Evolutionary conservation across 2,113 vertebrate genomes (phyloP), one percentile per base, ranked within the genome.

Genomic region (Limnothrissa miodon): DNA sequence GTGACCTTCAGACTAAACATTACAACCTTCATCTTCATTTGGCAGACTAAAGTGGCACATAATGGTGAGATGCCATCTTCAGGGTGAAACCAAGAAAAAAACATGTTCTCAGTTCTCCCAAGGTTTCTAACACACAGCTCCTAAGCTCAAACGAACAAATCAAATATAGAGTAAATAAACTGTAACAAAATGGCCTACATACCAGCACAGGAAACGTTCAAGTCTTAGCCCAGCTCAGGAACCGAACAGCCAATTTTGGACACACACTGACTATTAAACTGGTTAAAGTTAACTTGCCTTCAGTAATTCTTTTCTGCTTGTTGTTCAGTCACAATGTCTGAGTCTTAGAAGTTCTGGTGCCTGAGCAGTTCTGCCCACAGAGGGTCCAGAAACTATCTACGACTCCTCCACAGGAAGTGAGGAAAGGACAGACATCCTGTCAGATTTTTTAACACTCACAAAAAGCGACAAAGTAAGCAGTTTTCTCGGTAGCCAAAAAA

Each of bases 391-490:
- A 56, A 80, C 82, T 81, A 79, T 80, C 19, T 29, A 44, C 1
- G 62, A 53, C 39, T 42, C 9, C 80, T 83, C 85, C 13, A 81
- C 82, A 81, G 82, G 48, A 86, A 81, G 74, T 39, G 45, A 70
- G 79, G 53, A 82, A 79, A 36, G 48, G 29, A 42, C 79, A 44
- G 44, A 46, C 36, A 83, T 82, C 74, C 56, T 33, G 39, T 25
- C 53, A 46, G 25, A 56, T 83, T 83, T 85, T 84, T 74, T 33
- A 33, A 36, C 66, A 74, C 62, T 66, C n/a, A 15, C 82, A 84
- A 84, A 81, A 59, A 4, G 78, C 46, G 2, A 79, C 79, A 6
- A 66, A 80, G 48, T 79, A 84, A 82, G 83, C 87, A 78, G 78
- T 80, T 84, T 87, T 83, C 78, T 48, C 29, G 36, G 29, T 56